Conservation (phyloP, 2,797 vertebrate genomes). For the Streptopelia turtur region DNA sequence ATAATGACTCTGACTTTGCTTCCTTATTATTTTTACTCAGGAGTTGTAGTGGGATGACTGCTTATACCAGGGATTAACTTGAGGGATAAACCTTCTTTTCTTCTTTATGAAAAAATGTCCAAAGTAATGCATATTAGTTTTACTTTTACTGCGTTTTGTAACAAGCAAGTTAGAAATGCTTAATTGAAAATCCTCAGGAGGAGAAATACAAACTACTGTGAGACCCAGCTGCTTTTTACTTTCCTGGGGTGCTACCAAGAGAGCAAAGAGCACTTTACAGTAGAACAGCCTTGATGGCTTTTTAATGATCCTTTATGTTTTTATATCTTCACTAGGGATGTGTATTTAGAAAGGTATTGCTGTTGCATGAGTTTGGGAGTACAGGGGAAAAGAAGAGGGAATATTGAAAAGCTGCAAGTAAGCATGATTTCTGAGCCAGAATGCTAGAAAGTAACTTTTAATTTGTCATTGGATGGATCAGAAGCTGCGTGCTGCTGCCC, state of each 20-base stretch:
- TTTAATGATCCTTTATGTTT: conserved; percentile 30
- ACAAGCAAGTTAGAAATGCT: background rate
- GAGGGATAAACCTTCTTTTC: background rate
- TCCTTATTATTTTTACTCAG: conserved; percentile 17
- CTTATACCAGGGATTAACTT: conserved; percentile 29
- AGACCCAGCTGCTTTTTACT: background rate
- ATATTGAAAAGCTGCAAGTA: background rate
- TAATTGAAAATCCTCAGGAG: conserved; percentile 1
- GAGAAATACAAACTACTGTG: background rate
- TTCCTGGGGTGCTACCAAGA: background rate
- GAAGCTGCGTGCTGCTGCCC: background rate
- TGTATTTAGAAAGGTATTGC: background rate
- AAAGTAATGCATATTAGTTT: background rate
- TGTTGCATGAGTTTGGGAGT: background rate
- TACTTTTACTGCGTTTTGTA: background rate
- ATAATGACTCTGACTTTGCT: conserved; percentile 13
- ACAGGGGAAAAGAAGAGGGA: background rate
- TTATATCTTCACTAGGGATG: background rate
- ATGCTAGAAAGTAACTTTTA: background rate
- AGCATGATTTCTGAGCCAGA: background rate
- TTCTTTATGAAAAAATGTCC: conserved; percentile 8
- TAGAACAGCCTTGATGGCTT: background rate
- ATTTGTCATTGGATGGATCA: background rate
- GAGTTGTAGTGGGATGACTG: background rate
- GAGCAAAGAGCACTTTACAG: background rate